These are phyloP conservation scores for Palythoa grandiflora DNA, from an alignment of 92 coral and sea anemone species.

Conservation along the genomic window DNA sequence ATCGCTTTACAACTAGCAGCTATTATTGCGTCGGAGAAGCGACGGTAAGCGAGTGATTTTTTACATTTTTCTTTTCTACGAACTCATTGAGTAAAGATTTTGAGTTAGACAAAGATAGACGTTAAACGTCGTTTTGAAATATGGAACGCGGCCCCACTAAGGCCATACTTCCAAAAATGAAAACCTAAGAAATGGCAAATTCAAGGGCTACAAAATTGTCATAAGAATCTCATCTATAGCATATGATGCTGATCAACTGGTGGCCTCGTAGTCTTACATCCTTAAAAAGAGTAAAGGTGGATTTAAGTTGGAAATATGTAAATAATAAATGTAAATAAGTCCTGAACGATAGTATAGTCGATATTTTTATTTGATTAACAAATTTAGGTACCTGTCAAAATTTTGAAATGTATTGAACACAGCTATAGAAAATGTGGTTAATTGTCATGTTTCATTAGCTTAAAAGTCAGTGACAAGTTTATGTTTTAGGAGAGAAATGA, in stretches of 20 bases:
- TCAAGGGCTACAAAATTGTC: slow-evolving; percentile 31
- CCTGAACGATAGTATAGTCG: slow-evolving; percentile 26
- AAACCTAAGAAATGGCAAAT: slow-evolving; percentile 7
- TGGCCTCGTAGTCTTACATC: neutral
- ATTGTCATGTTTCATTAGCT: slow-evolving; percentile 21
- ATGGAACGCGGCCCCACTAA: slow-evolving; percentile 24
- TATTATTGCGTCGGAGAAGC: slow-evolving; percentile 2
- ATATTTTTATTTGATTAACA: slow-evolving; percentile 30
- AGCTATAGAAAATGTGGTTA: slow-evolving; percentile 7
- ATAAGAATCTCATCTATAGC: slow-evolving; percentile 9
- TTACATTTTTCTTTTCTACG: neutral
- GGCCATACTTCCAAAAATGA: slow-evolving; percentile 36
- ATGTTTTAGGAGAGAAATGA: slow-evolving; percentile 9
- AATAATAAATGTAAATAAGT: neutral
- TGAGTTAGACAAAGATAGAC: slow-evolving; percentile 1
- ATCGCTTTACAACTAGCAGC: slow-evolving; percentile 3
- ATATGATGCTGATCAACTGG: slow-evolving; percentile 17
- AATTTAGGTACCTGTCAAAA: slow-evolving; percentile 1
- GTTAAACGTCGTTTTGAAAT: slow-evolving; percentile 38
- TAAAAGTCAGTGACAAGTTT: slow-evolving; percentile 5
- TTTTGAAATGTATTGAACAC: slow-evolving; percentile 36
- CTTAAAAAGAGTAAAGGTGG: neutral
- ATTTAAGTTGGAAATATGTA: slow-evolving; percentile 14
- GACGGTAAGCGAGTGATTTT: neutral
- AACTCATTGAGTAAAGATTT: neutral